Conservation (phyloP, 2,113 vertebrate species). For the Oreotrochilus melanogaster region DNA sequence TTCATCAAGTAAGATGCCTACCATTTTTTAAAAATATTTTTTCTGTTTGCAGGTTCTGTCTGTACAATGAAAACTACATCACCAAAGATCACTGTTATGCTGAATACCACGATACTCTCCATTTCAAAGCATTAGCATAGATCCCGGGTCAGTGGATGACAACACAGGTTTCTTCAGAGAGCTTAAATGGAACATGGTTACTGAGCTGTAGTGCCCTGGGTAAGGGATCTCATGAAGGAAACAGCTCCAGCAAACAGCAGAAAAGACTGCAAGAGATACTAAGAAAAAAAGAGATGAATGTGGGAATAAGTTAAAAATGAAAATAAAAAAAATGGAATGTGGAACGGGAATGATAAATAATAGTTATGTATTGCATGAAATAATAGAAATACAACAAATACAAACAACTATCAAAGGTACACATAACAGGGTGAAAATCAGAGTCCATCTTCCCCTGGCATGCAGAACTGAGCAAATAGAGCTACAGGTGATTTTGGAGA, state of each 20-base stretch:
- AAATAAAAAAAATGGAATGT: conserved; percentile 2
- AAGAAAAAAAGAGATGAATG: background rate
- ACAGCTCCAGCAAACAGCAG: background rate
- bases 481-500: conserved; percentile 10
- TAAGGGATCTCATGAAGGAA: background rate
- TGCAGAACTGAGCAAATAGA: conserved; percentile 14
- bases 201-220: background rate
- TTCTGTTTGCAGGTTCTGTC: background rate
- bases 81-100: background rate
- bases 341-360: conserved; percentile 38
- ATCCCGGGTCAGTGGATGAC: background rate
- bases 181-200: background rate
- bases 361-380: conserved; percentile 29
- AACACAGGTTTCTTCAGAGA: background rate
- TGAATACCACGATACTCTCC: background rate
- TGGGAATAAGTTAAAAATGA: conserved; percentile 32
- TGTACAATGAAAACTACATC: background rate
- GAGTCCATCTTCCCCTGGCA: background rate
- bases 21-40: background rate
- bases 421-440: conserved; percentile 39
- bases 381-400: conserved; percentile 49
- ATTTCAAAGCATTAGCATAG: background rate
- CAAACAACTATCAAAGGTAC: conserved; percentile 39
- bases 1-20: background rate
- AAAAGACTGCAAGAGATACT: background rate